Conservation (phyloP, 2,113 vertebrate genomes). For the Ictalurus furcatus region DNA sequence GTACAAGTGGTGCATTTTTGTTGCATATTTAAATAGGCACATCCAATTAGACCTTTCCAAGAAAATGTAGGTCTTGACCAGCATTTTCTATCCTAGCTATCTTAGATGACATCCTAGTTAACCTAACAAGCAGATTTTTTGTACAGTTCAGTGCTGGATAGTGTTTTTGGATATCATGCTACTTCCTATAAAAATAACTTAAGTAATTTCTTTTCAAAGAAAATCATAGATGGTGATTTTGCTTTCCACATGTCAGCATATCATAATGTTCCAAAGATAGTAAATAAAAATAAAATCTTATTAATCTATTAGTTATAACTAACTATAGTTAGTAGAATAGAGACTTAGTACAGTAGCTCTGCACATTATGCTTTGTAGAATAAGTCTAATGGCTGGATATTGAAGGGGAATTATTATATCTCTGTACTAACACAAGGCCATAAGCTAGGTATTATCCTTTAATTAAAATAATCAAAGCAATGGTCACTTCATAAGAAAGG, state of each 20-base stretch:
- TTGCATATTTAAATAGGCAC: background rate
- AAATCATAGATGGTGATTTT: background rate
- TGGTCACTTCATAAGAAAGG: constrained; percentile 7
- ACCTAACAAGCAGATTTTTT: background rate
- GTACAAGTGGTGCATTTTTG: constrained; percentile 20
- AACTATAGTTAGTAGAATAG: background rate
- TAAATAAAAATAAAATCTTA: background rate
- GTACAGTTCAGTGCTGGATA: background rate
- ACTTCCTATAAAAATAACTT: background rate
- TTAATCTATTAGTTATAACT: background rate
- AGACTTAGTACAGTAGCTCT: background rate
- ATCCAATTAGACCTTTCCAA: background rate
- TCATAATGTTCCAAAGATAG: background rate
- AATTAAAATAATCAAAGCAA: constrained; percentile 8
- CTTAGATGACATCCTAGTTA: background rate
- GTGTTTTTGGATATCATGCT: background rate
- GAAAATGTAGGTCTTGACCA: background rate
- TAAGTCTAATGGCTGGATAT: background rate
- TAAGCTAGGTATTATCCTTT: background rate
- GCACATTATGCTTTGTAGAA: constrained; percentile 10
- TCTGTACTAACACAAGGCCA: background rate
- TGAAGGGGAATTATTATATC: background rate
- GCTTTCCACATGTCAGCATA: background rate
- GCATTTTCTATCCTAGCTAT: background rate
- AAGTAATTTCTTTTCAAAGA: background rate